These are phyloP conservation scores for Parnassius orleans DNA, from an alignment of 2,888 invertebrate genomes.

Conservation along the genomic window DNA sequence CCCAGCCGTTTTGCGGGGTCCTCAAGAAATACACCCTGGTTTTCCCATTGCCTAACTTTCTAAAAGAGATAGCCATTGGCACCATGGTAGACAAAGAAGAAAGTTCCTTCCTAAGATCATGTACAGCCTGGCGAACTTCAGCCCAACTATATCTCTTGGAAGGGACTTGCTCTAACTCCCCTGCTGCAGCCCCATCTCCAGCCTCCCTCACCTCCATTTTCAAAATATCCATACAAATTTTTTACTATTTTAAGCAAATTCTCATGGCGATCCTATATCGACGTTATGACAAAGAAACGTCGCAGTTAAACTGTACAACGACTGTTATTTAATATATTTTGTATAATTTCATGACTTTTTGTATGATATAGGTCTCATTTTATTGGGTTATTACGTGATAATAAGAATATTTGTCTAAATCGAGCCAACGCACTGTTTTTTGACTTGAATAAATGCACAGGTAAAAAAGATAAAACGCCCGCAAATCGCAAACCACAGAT, in stretches of 20 bases:
- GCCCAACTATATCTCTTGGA: constrained; percentile 85
- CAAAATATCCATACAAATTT: constrained; percentile 49
- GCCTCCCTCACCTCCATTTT: constrained; percentile 74
- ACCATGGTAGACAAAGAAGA: constrained; percentile 90
- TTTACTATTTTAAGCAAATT: constrained; percentile 38
- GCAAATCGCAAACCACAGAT: constrained; percentile 24
- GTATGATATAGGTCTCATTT: constrained; percentile 44
- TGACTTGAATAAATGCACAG: constrained; percentile 54
- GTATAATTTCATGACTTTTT: constrained; percentile 46
- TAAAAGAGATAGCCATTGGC: constrained; percentile 90
- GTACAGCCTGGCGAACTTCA: constrained; percentile 89
- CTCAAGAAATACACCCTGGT: constrained; percentile 94
- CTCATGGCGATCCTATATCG: constrained; percentile 55
- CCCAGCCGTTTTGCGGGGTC: constrained; percentile 93
- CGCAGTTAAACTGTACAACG: constrained; percentile 9
- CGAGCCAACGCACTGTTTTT: constrained; percentile 64
- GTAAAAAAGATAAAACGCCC: constrained; percentile 31
- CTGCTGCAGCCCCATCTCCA: constrained; percentile 70
- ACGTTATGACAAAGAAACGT: constrained; percentile 25
- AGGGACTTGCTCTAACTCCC: constrained; percentile 57
- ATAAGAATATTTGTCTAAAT: constrained; percentile 46
- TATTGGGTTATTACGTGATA: constrained; percentile 44
- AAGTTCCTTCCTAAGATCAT: constrained; percentile 89
- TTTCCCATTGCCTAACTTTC: constrained; percentile 88
- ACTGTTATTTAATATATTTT: constrained; percentile 41